These are phyloP conservation scores for Upupa epops DNA, from an alignment of 2,113 vertebrate species.

Conservation along the genomic window DNA sequence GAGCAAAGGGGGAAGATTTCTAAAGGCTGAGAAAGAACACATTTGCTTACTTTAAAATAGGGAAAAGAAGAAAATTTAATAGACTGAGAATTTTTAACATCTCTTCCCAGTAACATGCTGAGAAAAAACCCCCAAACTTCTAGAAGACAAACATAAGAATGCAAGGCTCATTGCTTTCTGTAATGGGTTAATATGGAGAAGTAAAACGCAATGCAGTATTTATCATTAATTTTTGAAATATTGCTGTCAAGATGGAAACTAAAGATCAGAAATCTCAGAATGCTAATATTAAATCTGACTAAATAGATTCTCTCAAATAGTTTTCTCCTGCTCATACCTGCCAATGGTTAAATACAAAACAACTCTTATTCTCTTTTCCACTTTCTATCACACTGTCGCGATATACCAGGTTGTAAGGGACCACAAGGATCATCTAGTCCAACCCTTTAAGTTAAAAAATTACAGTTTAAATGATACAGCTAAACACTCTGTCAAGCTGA, in stretches of 20 bases:
- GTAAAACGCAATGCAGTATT: background rate
- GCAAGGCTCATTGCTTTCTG: background rate
- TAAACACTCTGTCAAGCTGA: no score
- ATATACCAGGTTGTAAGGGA: no score
- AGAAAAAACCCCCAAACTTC: background rate
- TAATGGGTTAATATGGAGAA: background rate
- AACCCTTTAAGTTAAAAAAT: no score
- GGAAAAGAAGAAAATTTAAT: background rate
- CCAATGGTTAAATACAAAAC: background rate
- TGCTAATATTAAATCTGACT: background rate
- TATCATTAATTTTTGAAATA: background rate
- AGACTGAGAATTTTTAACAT: background rate
- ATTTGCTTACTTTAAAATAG: background rate
- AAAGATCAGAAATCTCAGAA: background rate
- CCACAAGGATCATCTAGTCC: no score
- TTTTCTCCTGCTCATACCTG: background rate
- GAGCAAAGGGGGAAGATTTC: background rate
- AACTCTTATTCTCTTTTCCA: background rate
- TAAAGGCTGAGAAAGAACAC: background rate
- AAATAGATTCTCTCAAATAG: fast-evolving
- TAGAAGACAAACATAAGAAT: background rate
- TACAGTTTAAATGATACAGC: no score
- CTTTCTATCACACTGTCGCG: background rate
- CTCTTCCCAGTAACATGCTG: background rate
- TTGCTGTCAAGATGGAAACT: background rate